Evolutionary conservation across 2,888 invertebrate genomes (phyloP).

Genomic region (Ligdia adustata): DNA sequence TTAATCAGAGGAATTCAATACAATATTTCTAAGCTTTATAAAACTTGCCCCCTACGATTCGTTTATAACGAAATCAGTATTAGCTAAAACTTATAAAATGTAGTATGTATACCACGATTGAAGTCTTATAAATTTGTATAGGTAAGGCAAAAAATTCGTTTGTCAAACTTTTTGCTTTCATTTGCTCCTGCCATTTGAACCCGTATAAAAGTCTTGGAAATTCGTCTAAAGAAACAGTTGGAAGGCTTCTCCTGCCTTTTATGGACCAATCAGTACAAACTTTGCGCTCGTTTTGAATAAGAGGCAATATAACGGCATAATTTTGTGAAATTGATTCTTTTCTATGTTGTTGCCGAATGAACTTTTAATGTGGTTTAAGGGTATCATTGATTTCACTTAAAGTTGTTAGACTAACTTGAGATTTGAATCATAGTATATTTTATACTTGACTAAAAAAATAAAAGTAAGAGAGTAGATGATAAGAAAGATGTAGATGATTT

Average conservation of each 20-base stretch:
- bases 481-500: too few species aligned
- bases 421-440: too few species aligned
- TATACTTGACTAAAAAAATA: too few species aligned
- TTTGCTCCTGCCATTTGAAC: slow-evolving; percentile 8
- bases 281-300: slow-evolving; percentile 64
- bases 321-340: slow-evolving; percentile 62
- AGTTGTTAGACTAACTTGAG: too few species aligned
- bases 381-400: slow-evolving; percentile 1
- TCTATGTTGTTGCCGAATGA: slow-evolving; percentile 26
- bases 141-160: neutral
- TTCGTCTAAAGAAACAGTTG: slow-evolving; percentile 50
- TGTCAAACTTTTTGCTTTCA: neutral
- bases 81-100: too few species aligned
- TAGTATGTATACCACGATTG: too few species aligned
- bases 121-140: too few species aligned
- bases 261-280: slow-evolving; percentile 67
- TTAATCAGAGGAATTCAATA: too few species aligned
- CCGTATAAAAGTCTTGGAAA: slow-evolving; percentile 40
- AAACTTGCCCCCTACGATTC: too few species aligned
- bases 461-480: too few species aligned
- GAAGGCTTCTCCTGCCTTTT: slow-evolving; percentile 53
- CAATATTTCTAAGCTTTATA: too few species aligned
- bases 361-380: slow-evolving; percentile 3
- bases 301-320: slow-evolving; percentile 51
- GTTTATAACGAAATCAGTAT: too few species aligned